phyloP scores from a whole-genome alignment of 2,797 vertebrate genomes.

The Euthynnus affinis region DNA sequence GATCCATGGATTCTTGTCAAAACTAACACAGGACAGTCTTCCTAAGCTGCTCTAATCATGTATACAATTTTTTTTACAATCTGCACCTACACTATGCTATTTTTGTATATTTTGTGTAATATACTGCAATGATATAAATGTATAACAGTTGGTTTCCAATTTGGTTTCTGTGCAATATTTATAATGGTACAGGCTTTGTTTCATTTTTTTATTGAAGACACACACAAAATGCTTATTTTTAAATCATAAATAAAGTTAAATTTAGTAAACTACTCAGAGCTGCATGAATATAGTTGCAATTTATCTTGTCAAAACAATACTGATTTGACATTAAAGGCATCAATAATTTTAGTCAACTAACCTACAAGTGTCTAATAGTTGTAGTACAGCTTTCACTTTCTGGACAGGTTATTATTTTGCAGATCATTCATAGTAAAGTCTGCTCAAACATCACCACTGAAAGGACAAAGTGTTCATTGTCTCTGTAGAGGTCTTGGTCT shows the following conservation, averaged over 20 bases:
- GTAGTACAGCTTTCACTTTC: constrained; percentile 21
- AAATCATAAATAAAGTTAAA: neutral
- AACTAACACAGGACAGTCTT: constrained; percentile 17
- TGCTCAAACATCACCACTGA: constrained; percentile 9
- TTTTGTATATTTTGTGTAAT: neutral
- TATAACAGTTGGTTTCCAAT: neutral
- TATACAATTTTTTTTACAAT: neutral
- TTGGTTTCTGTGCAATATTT: neutral
- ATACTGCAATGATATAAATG: neutral
- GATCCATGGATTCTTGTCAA: constrained; percentile 24
- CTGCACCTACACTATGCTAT: neutral
- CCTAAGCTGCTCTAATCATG: neutral
- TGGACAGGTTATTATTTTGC: constrained; percentile 28
- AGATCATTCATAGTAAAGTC: constrained; percentile 39
- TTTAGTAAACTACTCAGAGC: neutral
- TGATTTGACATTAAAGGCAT: neutral
- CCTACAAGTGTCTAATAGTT: constrained; percentile 7
- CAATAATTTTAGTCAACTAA: constrained; percentile 8
- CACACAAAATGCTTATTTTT: neutral
- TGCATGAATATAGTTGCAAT: neutral
- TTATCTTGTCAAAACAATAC: neutral
- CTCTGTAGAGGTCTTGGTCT: constrained; percentile 51
- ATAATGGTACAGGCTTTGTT: neutral
- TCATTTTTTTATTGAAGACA: neutral
- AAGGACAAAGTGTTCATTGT: constrained; percentile 55